A percentile compares a stretch with the other conserved stretches of the same genome.
Conservation (phyloP, 2,888 invertebrate species). For the Petrolisthes manimaculis region DNA sequence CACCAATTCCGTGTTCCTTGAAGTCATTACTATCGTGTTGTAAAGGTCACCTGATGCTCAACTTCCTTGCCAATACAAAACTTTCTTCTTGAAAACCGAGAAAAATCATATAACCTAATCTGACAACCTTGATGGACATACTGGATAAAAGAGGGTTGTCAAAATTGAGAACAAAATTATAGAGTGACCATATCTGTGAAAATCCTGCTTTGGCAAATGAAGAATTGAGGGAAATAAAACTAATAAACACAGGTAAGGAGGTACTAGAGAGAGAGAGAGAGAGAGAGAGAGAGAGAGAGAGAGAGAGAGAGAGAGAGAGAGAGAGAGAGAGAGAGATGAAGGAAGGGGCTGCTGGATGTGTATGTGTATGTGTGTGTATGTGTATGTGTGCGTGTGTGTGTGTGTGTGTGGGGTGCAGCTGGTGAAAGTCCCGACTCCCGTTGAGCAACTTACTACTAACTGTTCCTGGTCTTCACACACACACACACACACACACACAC, state of each 20-base stretch:
- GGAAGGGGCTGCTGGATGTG: background rate
- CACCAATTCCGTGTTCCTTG: too few relatives aligned
- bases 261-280: background rate
- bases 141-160: background rate
- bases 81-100: background rate
- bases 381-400: background rate
- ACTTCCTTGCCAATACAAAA: background rate
- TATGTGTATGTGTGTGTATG: background rate
- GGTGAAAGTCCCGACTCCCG: too few relatives aligned
- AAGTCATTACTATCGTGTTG: too few relatives aligned
- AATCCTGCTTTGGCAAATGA: background rate
- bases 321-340: background rate
- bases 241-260: background rate
- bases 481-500: too few relatives aligned
- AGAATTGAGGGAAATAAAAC: background rate
- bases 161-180: background rate
- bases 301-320: background rate
- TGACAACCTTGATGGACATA: too few relatives aligned
- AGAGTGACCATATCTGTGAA: background rate
- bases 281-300: conserved; percentile 14
- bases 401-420: background rate
- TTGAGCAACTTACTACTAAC: too few relatives aligned
- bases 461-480: too few relatives aligned
- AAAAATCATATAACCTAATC: too few relatives aligned
- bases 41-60: too few relatives aligned